Evolutionary conservation across 2,888 invertebrate species (phyloP).

Genomic region (Pherbina coryleti): DNA sequence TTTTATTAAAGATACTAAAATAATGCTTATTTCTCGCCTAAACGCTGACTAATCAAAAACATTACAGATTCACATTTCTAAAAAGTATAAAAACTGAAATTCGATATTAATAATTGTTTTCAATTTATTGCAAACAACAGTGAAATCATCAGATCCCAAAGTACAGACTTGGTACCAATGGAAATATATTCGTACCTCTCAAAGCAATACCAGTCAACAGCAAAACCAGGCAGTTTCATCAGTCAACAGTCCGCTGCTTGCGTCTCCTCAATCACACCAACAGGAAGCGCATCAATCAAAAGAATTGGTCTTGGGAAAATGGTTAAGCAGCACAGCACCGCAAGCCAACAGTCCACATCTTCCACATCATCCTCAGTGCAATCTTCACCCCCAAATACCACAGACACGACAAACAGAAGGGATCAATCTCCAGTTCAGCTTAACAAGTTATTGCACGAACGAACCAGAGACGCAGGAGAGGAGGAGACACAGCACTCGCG

Average conservation of each 20-base stretch:
- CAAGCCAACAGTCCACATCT: slow-evolving; percentile 60
- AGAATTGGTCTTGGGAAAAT: slow-evolving; percentile 41
- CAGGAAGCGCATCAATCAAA: slow-evolving; percentile 36
- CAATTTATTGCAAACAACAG: slow-evolving; percentile 47
- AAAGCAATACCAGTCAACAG: slow-evolving; percentile 49
- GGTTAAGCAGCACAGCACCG: slow-evolving; percentile 57
- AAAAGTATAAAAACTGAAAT: background rate
- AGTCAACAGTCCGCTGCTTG: slow-evolving; percentile 4
- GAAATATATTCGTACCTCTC: slow-evolving; percentile 58
- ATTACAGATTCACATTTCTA: slow-evolving; percentile 16
- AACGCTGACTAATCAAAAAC: background rate
- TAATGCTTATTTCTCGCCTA: background rate
- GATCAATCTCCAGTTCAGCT: slow-evolving; percentile 36
- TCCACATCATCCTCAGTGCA: slow-evolving; percentile 59
- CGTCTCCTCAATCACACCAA: slow-evolving; percentile 37
- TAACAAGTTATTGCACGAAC: background rate
- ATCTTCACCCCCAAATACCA: slow-evolving; percentile 54
- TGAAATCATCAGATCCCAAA: slow-evolving; percentile 64
- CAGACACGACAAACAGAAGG: slow-evolving; percentile 43
- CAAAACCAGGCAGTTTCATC: slow-evolving; percentile 11
- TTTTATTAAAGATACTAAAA: background rate
- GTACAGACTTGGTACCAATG: slow-evolving; percentile 62
- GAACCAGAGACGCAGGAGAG: background rate
- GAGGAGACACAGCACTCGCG: slow-evolving; percentile 46
- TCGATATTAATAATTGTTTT: background rate